Evolutionary conservation across 1,140 invertebrate species (phyloP).

Genomic region (Ooceraea biroi): DNA sequence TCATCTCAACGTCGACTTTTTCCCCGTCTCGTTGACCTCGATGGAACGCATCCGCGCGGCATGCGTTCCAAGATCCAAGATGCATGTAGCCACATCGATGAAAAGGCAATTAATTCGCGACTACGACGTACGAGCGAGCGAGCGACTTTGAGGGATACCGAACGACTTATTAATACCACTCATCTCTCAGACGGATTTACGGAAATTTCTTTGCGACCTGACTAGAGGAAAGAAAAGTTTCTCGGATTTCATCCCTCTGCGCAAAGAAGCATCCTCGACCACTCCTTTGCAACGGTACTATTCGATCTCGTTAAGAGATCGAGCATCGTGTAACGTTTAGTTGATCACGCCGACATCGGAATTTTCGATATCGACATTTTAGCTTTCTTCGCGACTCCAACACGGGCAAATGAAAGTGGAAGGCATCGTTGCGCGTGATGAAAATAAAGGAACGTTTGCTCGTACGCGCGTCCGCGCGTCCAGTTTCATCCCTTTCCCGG

Average conservation of each 20-base stretch:
- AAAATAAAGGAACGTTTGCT: conserved; percentile 30
- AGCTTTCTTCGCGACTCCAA: neutral
- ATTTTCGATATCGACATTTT: conserved; percentile 29
- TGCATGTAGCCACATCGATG: neutral
- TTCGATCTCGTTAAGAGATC: neutral
- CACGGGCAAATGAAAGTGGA: neutral
- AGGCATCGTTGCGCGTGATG: neutral
- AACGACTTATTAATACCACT: conserved; percentile 41
- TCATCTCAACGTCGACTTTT: conserved; percentile 13
- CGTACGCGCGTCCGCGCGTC: neutral
- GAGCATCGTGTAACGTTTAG: neutral
- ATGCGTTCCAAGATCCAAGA: neutral
- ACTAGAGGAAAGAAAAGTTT: conserved; percentile 20
- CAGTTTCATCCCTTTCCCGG: neutral
- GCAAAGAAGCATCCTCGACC: too few species aligned
- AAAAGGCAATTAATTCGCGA: conserved; percentile 43
- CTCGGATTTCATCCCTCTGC: neutral
- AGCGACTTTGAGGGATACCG: neutral
- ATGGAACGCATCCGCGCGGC: neutral
- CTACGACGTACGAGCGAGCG: neutral
- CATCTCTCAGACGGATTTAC: neutral
- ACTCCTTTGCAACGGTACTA: neutral
- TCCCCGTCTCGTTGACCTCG: conserved; percentile 29
- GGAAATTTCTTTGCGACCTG: too few species aligned
- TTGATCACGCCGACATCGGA: neutral